Base-by-base conservation (phyloP, 2,888 invertebrate genomes). In the Mantis religiosa region DNA sequence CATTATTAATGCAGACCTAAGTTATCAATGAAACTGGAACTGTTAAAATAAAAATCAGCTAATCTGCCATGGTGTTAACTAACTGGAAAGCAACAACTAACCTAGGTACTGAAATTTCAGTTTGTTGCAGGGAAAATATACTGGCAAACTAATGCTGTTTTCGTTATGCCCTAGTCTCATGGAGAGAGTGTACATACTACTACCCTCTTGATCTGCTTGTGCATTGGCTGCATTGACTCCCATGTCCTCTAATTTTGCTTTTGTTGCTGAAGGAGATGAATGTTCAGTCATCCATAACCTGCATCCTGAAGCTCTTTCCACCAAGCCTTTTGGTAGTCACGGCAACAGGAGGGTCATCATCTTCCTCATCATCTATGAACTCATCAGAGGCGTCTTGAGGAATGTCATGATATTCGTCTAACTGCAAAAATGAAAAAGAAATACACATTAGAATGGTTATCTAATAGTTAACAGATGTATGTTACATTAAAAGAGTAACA, bases 261-360 rank as follows among this genome's bases (percentile, higher is more conserved):
- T 71, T 71, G 54, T 71, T 71, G 41, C 41, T 41, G 54, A 71
- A 71, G 54, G 54, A 71, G 54, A 71, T 71, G 54, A 71, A 28
- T 34, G 27, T 82, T 88, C 86, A 86, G 54, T 86, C 86, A 92
- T 95, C 94, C 92, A 94, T 94, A 91, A 94, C 94, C 93, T 95
- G 94, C 94, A 95, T 95, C 92, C 94, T 94, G 92, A 95, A 95
- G 90, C 94, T 93, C 92, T 94, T 94, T 82, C 93, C 92, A 90
- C 92, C 91, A 88, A 92, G 91, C 87, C 92, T 92, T 89, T 92
- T 93, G 91, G 93, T 92, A 91, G 92, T 92, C 81, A 92, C 92
- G 83, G 91, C 92, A 89, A 91, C 91, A 89, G 92, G 93, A 90
- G 92, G 92, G 89, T 93, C 93, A 90, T 93, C 93, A 89, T 95